A percentile compares a stretch with the other conserved stretches of the same genome.
phyloP scores from a whole-genome alignment of 2,113 vertebrate genomes.

The Callorhinus ursinus region DNA sequence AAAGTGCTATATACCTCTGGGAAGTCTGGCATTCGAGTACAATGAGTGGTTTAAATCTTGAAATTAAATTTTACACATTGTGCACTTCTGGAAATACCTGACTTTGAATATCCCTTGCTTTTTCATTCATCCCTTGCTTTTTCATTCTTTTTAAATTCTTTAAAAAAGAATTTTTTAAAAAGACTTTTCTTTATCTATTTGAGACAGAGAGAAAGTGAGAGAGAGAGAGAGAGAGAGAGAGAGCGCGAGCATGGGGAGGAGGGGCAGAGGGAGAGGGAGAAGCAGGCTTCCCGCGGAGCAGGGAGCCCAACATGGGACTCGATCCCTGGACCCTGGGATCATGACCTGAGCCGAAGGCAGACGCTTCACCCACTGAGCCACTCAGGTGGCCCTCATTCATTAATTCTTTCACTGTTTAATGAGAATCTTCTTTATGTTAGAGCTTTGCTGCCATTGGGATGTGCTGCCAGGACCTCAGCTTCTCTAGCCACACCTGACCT shows the following conservation, averaged over 20 bases:
- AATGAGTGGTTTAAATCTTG: not conserved
- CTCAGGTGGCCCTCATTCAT: not conserved
- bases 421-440: not conserved
- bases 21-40: not conserved
- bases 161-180: not conserved
- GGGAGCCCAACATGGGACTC: not conserved
- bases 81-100: not conserved
- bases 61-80: not conserved
- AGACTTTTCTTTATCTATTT: not conserved
- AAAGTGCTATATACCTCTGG: not conserved
- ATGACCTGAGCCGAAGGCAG: too few species aligned
- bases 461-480: not conserved
- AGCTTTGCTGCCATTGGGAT: not conserved
- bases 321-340: not conserved
- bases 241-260: not conserved
- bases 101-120: not conserved
- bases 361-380: not conserved
- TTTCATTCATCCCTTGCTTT: not conserved
- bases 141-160: too few species aligned
- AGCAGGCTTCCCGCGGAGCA: not conserved
- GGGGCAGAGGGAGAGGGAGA: not conserved
- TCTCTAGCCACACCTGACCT: not conserved
- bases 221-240: too few species aligned
- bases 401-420: constrained; percentile 53
- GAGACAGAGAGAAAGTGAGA: not conserved